Evolutionary conservation across 2,888 invertebrate genomes (phyloP), one percentile per base, ranked within the genome.

Genomic region (Pinctada fucata): DNA sequence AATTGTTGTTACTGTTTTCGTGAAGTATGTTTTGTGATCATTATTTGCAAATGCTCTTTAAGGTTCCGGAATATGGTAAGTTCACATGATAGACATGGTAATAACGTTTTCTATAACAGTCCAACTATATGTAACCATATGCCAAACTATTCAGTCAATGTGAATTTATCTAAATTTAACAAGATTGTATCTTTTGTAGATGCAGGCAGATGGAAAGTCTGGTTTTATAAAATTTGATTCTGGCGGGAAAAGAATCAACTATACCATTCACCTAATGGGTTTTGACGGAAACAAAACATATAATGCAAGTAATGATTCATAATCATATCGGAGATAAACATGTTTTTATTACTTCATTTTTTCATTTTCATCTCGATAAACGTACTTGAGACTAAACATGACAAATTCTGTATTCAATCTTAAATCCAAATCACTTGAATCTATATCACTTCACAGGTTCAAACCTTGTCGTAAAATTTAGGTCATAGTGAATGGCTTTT

Each of bases 191-290:
- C 51, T 13, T 4, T 52, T 52, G 4, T 49, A 71, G 71, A 52
- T 31, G n/a, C 16, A 16, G 4, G 2, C 49, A 47, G 8, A 45
- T 47, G 69, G 69, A 3, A 45, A 48, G 10, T 48, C 45, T 48
- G 69, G 69, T 47, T n/a, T 48, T 8, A 16, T 69, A 48, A 45
- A 47, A 8, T 69, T 69, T 69, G 69, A 49, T 10, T 48, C 69
- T 13, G 8, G n/a, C 2, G 69, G 69, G 48, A 8, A 69, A 0
- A 45, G 69, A 47, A 48, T 4, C 8, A 48, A 69, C 5, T 69
- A 69, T 69, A n/a, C 31, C 3, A 69, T 69, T 69, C 8, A 49
- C 48, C 31, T 69, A 48, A 69, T n/a, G 4, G 69, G 49, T 10
- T 45, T 4, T 10, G 8, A 45, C 3, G 69, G 49, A 6, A 50